These are phyloP conservation scores for Allobates femoralis DNA, from an alignment of 2,797 vertebrate species.

Conservation along the genomic window DNA sequence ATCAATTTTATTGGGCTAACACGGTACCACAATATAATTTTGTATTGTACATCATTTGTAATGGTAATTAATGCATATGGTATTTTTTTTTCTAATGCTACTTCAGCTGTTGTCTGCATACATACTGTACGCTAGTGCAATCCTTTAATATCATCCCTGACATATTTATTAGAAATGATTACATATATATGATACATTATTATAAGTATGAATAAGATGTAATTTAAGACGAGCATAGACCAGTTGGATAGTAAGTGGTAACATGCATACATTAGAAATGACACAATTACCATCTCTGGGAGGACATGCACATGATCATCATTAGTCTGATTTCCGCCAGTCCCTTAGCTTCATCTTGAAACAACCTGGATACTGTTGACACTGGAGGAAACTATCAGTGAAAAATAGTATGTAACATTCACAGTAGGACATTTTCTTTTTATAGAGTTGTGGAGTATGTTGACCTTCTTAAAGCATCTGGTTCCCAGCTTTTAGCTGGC, in stretches of 20 bases:
- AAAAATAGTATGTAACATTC: conserved; percentile 67
- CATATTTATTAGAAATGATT: not conserved
- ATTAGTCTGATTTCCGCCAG: conserved; percentile 38
- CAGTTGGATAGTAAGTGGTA: not conserved
- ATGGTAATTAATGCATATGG: not conserved
- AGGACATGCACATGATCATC: conserved; percentile 38
- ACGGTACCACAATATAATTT: too few relatives aligned
- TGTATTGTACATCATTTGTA: too few relatives aligned
- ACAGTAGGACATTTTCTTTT: conserved; percentile 69
- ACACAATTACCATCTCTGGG: conserved; percentile 33
- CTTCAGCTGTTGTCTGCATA: not conserved
- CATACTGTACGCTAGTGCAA: not conserved
- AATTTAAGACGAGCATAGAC: not conserved
- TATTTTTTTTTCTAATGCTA: not conserved
- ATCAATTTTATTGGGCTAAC: too few relatives aligned
- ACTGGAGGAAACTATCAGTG: conserved; percentile 53
- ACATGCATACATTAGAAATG: conserved; percentile 10
- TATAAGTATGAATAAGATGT: not conserved
- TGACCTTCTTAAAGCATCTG: conserved; percentile 67
- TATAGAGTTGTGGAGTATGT: conserved; percentile 65
- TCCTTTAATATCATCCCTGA: not conserved
- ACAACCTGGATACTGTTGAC: conserved; percentile 51
- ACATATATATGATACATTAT: not conserved
- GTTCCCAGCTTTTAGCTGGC: conserved; percentile 67
- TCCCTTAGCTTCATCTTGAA: conserved; percentile 48